Evolutionary conservation across 1,140 invertebrate genomes (phyloP).

Genomic region (Cyrtorhinus lividipennis): DNA sequence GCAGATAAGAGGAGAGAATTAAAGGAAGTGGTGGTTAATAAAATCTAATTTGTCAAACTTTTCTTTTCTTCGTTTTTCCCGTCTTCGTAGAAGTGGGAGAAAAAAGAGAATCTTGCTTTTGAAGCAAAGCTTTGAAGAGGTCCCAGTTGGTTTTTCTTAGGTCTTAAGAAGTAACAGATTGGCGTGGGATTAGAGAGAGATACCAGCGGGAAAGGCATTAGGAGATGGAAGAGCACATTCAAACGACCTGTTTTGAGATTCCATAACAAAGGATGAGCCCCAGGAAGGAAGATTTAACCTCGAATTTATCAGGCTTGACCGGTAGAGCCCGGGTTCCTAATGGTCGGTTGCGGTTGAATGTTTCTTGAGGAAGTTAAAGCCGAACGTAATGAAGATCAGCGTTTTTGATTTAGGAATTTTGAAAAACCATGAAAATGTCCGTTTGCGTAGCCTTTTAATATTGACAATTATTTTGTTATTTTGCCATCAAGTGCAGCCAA

Average conservation of each 20-base stretch:
- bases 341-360: no score
- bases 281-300: background rate
- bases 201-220: background rate
- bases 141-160: background rate
- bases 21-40: conserved; percentile 2
- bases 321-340: no score
- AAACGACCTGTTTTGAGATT: conserved; percentile 9
- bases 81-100: background rate
- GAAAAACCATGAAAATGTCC: no score
- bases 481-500: no score
- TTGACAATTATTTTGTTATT: no score
- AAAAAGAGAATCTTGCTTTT: background rate
- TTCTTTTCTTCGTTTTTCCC: background rate
- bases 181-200: background rate
- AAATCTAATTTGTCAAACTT: conserved; percentile 10
- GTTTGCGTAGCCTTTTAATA: no score
- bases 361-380: no score
- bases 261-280: conserved; percentile 1
- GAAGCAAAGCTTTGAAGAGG: background rate
- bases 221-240: background rate
- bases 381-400: no score
- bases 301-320: background rate
- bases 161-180: conserved; percentile 6
- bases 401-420: no score
- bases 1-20: background rate